A percentile compares a stretch with the other conserved stretches of the same genome.
Evolutionary conservation across 35 echinoderm and acorn worm species (phyloP).

Genomic region (Chiridota heheva): DNA sequence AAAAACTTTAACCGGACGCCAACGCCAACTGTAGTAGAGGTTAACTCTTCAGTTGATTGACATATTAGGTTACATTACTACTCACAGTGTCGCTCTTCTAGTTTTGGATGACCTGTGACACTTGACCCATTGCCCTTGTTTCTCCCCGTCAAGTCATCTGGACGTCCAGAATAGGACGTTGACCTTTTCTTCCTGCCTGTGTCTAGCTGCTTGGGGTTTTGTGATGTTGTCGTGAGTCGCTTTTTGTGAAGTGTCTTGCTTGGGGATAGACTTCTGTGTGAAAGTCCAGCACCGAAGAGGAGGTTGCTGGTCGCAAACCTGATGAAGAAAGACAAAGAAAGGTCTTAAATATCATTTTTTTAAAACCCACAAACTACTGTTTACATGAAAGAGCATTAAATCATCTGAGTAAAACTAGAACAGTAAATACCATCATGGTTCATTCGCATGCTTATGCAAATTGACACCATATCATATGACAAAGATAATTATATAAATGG

Average conservation of each 20-base stretch:
- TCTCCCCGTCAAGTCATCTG: constrained; percentile 2
- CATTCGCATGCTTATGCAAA: too few species aligned
- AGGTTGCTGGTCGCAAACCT: constrained; percentile 24
- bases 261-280: not conserved
- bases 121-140: constrained; percentile 22
- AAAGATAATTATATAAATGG: too few species aligned
- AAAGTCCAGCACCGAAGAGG: not conserved
- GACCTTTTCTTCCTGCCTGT: constrained; percentile 46
- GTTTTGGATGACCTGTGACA: constrained; percentile 65
- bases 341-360: too few species aligned
- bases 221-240: not conserved
- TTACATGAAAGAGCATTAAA: too few species aligned
- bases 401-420: too few species aligned
- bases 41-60: not conserved
- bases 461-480: too few species aligned
- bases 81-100: constrained; percentile 77
- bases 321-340: too few species aligned
- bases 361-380: too few species aligned
- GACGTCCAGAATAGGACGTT: constrained; percentile 14
- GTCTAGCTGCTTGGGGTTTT: not conserved
- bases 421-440: too few species aligned
- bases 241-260: too few species aligned
- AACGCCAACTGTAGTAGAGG: too few species aligned
- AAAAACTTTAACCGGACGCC: too few species aligned
- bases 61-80: not conserved